phyloP scores from a whole-genome alignment of 2,113 vertebrate species.

The Tragelaphus strepsiceros region DNA sequence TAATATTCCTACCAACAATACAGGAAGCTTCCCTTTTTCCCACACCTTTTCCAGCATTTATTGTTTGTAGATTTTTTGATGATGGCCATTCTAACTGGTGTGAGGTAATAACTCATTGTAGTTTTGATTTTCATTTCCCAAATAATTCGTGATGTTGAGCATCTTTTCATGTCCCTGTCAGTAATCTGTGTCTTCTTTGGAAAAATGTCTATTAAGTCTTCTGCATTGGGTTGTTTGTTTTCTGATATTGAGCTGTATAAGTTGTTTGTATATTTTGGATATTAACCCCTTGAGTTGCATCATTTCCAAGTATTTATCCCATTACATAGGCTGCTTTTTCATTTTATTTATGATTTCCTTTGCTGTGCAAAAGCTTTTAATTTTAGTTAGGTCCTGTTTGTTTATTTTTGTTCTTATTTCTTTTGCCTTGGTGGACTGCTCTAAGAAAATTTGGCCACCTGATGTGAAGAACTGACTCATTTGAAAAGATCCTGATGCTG shows the following conservation, averaged over 20 bases:
- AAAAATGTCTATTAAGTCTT: not conserved
- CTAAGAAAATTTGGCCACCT: not conserved
- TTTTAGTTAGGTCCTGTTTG: not conserved
- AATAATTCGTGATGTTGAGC: not conserved
- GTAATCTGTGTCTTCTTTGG: not conserved
- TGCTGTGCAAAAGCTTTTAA: not conserved
- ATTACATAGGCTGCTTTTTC: not conserved
- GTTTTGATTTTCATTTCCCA: not conserved
- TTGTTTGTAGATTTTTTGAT: not conserved
- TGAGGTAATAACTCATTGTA: not conserved
- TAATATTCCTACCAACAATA: not conserved
- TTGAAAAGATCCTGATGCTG: no score
- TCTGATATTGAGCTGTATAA: not conserved
- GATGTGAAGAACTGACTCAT: no score
- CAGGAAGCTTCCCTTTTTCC: not conserved
- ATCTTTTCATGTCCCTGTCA: not conserved
- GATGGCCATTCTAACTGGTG: not conserved
- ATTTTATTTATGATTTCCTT: not conserved
- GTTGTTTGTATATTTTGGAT: not conserved
- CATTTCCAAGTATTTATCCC: not conserved
- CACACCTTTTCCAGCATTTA: not conserved
- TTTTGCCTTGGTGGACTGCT: not conserved
- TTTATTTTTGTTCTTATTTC: not conserved
- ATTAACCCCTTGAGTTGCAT: not conserved
- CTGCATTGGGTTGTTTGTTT: not conserved